Evolutionary conservation across 2,888 invertebrate species (phyloP), one percentile per base, ranked within the genome.

Genomic region (Clivina fossor): DNA sequence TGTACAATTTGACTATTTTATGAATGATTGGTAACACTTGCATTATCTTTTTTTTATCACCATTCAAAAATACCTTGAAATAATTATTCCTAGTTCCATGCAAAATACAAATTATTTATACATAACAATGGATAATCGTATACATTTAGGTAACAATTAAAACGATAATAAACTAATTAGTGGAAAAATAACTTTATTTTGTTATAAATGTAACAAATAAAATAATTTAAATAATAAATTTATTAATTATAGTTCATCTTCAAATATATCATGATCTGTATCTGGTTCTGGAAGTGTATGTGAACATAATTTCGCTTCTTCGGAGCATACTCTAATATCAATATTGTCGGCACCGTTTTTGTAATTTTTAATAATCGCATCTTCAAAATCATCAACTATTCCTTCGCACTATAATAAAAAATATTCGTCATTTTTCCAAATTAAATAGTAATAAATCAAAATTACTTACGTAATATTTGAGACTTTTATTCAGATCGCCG

Each of bases 401-500:
- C 80, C 79, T 67, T 86, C 83, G 64, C 88, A 88, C 87, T 88
- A 73, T 55, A 79, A 78, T 51, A 58, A 62, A 65, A 35, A 44
- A 28, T 18, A 43, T 26, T 26, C n/a, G n/a, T 26, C 9, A 26
- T 26, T 7, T 26, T 26, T 26, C 5, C 9, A 7, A 26, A 26
- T 26, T 5, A 26, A 26, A 26, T 26, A 26, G 7, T 7, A 26
- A n/a, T 9, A 18, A 46, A 51, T 41, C 41, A 20, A 7, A 28
- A 28, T 51, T 41, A 82, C 86, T 83, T 70, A 90, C 90, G 73
- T 90, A 88, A 69, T 86, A 90, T 66, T 88, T 85, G 15, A 93
- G 72, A 60, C 90, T 90, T 74, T 90, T 91, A 74, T 93, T 93
- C 30, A 92, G 75, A 68, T 93, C 92, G 15, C 84, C 85, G 66